phyloP scores from a whole-genome alignment of 2,888 invertebrate genomes.

The Cynaeus angustus region DNA sequence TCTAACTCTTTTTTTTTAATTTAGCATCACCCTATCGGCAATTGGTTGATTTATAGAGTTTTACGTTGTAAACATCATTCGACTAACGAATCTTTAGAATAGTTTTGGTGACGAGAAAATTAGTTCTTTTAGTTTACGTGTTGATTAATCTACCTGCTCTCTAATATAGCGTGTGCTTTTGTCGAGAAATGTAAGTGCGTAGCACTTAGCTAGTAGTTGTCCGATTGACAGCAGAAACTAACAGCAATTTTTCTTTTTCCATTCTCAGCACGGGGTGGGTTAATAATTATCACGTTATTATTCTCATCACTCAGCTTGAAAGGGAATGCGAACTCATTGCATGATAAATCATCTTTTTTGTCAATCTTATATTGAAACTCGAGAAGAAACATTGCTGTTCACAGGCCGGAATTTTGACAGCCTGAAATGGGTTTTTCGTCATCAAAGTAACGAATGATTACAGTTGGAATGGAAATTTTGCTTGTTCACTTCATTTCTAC shows the following conservation, averaged over 20 bases:
- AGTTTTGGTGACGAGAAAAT: conserved; percentile 48
- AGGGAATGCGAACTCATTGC: background rate
- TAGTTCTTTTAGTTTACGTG: conserved; percentile 53
- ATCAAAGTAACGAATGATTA: background rate
- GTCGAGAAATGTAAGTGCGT: conserved; percentile 13
- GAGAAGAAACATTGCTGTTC: conserved; percentile 27
- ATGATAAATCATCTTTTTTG: background rate
- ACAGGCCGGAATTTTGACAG: background rate
- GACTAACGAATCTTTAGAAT: conserved; percentile 40
- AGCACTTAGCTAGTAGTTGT: conserved; percentile 24
- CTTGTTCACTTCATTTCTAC: background rate
- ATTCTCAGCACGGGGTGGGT: conserved; percentile 24
- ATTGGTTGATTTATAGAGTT: conserved; percentile 15
- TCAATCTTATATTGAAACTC: background rate
- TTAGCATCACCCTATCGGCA: conserved; percentile 33
- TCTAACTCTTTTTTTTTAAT: conserved; percentile 29
- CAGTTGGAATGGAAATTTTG: background rate
- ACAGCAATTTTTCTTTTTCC: conserved; percentile 43
- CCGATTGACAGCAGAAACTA: conserved; percentile 11
- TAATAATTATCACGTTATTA: conserved; percentile 4
- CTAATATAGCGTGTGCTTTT: conserved; percentile 58
- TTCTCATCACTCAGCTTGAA: conserved; percentile 1
- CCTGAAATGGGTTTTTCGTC: conserved; percentile 14
- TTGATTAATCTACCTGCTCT: conserved; percentile 66
- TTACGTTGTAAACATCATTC: conserved; percentile 4